These are phyloP conservation scores for Pluvialis apricaria DNA, from an alignment of 2,113 vertebrate genomes.

Conservation along the genomic window DNA sequence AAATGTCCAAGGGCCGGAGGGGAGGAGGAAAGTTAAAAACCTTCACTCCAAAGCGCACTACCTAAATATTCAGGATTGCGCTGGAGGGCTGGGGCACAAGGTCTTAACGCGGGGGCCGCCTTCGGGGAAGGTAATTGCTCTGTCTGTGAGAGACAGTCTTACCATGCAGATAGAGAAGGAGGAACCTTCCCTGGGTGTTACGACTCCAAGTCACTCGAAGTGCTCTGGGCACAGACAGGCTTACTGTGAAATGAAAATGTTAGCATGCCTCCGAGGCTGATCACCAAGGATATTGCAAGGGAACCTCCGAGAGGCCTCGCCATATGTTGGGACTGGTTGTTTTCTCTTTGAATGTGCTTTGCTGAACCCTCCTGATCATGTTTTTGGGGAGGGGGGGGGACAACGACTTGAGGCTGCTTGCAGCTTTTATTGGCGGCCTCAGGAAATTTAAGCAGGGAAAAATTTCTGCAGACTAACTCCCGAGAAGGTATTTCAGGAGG, in stretches of 20 bases:
- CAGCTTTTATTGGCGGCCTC: background rate
- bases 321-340: background rate
- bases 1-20: background rate
- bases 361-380: background rate
- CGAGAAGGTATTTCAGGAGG: background rate
- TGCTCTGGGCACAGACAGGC: background rate
- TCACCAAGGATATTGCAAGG: conserved; percentile 6
- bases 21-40: background rate
- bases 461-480: background rate
- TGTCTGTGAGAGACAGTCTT: background rate
- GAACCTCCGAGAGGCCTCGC: background rate
- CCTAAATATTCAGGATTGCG: conserved; percentile 16
- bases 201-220: background rate
- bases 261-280: background rate
- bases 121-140: background rate
- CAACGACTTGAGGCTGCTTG: background rate
- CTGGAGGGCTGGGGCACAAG: background rate
- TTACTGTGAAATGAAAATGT: background rate
- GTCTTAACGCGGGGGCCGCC: background rate
- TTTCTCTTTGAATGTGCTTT: background rate
- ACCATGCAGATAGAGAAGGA: background rate
- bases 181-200: background rate
- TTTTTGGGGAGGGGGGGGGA: too few relatives aligned
- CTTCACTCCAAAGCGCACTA: background rate
- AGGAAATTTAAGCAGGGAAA: background rate